phyloP scores from a whole-genome alignment of 2,113 vertebrate species.

The Cottus gobio region DNA sequence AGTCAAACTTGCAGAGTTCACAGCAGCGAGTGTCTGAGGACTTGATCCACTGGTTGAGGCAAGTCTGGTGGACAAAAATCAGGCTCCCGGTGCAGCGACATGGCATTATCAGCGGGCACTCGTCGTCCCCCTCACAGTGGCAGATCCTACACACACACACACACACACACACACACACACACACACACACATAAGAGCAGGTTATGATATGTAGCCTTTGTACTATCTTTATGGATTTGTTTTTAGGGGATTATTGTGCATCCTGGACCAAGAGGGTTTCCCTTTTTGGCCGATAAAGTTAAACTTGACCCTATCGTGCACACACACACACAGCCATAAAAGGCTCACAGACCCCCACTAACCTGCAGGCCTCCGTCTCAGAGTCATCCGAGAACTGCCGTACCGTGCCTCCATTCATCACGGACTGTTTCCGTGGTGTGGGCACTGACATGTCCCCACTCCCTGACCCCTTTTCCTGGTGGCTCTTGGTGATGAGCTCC shows the following conservation, averaged over 20 bases:
- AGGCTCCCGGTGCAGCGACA: constrained; percentile 95
- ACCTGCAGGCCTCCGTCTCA: constrained; percentile 93
- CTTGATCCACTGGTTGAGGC: constrained; percentile 99
- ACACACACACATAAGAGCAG: background rate
- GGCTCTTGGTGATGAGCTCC: constrained; percentile 73
- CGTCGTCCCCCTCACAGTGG: constrained; percentile 98
- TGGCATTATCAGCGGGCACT: constrained; percentile 93
- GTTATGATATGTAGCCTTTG: too few relatives aligned
- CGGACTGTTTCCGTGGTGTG: constrained; percentile 41
- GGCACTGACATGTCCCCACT: constrained; percentile 74
- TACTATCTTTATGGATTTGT: background rate
- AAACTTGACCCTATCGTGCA: too few relatives aligned
- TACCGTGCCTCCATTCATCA: constrained; percentile 43
- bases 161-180: constrained; percentile 2
- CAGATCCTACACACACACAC: constrained; percentile 91
- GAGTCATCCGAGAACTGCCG: constrained; percentile 79
- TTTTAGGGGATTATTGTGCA: background rate
- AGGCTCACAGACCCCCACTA: constrained; percentile 75
- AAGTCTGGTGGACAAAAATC: constrained; percentile 94
- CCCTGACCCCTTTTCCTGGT: constrained; percentile 81
- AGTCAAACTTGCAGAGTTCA: constrained; percentile 98
- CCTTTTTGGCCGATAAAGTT: background rate
- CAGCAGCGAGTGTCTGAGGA: constrained; percentile 97
- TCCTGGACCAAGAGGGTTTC: background rate
- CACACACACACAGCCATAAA: constrained; percentile 71